These are phyloP conservation scores for Lamproptera curius DNA, from an alignment of 2,888 invertebrate genomes.

Conservation along the genomic window DNA sequence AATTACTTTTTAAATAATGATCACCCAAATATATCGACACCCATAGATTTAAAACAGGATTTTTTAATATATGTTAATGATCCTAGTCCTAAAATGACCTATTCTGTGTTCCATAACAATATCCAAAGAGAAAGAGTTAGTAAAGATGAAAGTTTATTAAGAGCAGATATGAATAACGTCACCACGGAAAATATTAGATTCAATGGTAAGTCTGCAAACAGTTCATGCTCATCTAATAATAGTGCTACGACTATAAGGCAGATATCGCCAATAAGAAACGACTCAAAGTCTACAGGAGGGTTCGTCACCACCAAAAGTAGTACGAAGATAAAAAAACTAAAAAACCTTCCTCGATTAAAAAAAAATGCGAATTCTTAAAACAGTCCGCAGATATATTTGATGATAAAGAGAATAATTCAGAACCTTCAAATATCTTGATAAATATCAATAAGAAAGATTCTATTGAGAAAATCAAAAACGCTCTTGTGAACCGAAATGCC, in stretches of 20 bases:
- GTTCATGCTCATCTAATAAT: conserved; percentile 58
- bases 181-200: conserved; percentile 30
- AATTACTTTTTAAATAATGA: not conserved
- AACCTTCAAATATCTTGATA: conserved; percentile 33
- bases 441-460: conserved; percentile 24
- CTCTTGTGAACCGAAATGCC: conserved; percentile 43
- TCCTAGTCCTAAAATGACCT: conserved; percentile 35
- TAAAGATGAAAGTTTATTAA: conserved; percentile 6
- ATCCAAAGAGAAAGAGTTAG: conserved; percentile 34
- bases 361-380: conserved; percentile 23
- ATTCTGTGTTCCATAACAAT: conserved; percentile 47
- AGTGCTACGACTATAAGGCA: conserved; percentile 57
- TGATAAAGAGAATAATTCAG: conserved; percentile 57
- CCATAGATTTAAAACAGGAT: conserved; percentile 38
- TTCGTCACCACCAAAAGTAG: conserved; percentile 36
- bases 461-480: conserved; percentile 36
- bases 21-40: conserved; percentile 25
- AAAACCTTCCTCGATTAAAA: conserved; percentile 38
- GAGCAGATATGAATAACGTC: conserved; percentile 27
- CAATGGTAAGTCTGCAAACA: conserved; percentile 42
- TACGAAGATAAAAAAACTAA: conserved; percentile 44
- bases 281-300: conserved; percentile 33
- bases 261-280: conserved; percentile 27
- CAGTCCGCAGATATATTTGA: conserved; percentile 22
- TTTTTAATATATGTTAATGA: conserved; percentile 40